Conservation (phyloP, 2,797 vertebrate species). For the Brachyalestes nurse region DNA sequence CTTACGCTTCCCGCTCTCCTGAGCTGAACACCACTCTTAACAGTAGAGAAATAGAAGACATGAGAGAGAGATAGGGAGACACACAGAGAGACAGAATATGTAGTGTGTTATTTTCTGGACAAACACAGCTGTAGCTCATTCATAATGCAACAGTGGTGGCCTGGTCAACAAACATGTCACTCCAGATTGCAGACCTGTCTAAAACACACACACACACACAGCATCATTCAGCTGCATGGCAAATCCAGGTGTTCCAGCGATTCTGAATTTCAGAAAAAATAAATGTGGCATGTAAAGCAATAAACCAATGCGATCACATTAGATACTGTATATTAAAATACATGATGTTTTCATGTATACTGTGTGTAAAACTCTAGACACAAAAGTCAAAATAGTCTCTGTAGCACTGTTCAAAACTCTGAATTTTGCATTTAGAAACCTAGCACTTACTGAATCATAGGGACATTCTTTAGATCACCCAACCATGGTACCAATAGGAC, state of each 20-base stretch:
- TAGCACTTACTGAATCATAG: too few relatives aligned
- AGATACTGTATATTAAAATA: neutral
- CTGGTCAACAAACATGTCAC: slow-evolving; percentile 51
- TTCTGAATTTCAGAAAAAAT: neutral
- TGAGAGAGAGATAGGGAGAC: neutral
- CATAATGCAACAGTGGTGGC: slow-evolving; percentile 66
- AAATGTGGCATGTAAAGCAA: neutral
- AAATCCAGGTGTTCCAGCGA: neutral
- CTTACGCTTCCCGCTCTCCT: neutral
- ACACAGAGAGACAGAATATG: slow-evolving; percentile 54
- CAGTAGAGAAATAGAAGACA: neutral
- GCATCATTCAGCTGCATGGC: neutral
- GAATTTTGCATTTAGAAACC: too few relatives aligned
- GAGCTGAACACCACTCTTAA: slow-evolving; percentile 29
- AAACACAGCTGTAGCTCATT: slow-evolving; percentile 65
- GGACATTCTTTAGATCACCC: too few relatives aligned
- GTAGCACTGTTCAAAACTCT: too few relatives aligned
- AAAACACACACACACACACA: slow-evolving; percentile 3
- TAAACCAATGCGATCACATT: neutral
- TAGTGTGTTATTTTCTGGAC: slow-evolving; percentile 57
- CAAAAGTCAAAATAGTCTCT: too few relatives aligned
- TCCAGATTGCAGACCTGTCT: slow-evolving; percentile 19
- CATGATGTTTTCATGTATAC: neutral
- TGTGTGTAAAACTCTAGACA: neutral
- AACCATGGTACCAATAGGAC: too few relatives aligned